Percentiles rank a stretch among this genome's conserved stretches.
phyloP scores from a whole-genome alignment of 2,797 vertebrate species.

The Rallus crepitans region DNA sequence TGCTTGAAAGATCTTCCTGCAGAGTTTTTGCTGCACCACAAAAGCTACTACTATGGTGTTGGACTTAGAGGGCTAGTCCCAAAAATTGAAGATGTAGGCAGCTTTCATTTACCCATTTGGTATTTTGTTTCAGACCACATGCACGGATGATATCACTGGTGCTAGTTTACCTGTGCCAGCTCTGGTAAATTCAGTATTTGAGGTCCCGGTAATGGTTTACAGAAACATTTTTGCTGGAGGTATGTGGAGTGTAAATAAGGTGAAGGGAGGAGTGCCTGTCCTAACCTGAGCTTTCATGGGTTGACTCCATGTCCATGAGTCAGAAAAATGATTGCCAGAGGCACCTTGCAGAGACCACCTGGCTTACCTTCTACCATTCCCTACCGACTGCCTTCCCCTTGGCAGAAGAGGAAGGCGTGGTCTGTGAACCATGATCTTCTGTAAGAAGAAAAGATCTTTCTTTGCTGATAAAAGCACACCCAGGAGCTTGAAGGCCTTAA shows the following conservation, averaged over 20 bases:
- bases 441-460: not conserved
- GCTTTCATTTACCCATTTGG: not conserved
- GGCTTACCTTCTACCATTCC: not conserved
- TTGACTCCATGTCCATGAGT: not conserved
- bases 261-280: not conserved
- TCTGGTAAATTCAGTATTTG: not conserved
- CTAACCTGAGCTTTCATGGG: not conserved
- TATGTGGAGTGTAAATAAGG: not conserved
- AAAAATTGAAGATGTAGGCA: not conserved
- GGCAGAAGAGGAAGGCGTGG: not conserved
- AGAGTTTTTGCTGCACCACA: not conserved
- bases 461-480: not conserved
- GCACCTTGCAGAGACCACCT: not conserved
- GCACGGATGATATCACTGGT: not conserved
- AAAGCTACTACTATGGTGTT: rapidly evolving
- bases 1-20: not conserved
- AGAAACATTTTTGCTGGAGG: not conserved
- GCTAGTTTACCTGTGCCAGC: not conserved
- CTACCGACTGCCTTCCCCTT: not conserved
- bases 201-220: not conserved
- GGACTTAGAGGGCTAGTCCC: not conserved
- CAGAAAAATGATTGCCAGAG: not conserved
- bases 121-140: not conserved
- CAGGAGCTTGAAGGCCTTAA: not conserved
- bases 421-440: not conserved